Conservation (phyloP, 1,140 invertebrate species). For the Meloidogyne floridensis region DNA sequence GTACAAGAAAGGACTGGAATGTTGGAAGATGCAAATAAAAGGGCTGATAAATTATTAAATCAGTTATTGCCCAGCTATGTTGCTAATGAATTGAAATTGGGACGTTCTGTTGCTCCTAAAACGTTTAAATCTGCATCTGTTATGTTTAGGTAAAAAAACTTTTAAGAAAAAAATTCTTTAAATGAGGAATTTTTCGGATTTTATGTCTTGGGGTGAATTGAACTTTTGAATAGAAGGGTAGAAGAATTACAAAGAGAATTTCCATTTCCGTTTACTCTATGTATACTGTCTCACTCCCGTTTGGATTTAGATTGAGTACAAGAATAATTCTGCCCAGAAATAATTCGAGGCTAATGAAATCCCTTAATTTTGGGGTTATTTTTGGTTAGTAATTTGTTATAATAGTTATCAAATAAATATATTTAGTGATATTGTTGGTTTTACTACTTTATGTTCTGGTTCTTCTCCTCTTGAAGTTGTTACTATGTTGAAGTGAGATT, state of each 20-base stretch:
- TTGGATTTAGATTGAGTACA: no score
- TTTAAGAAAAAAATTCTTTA: background rate
- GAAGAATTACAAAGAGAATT: no score
- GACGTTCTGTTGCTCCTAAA: conserved; percentile 60
- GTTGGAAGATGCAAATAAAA: conserved; percentile 63
- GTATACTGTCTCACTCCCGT: no score
- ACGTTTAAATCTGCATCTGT: conserved; percentile 75
- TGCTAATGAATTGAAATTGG: conserved; percentile 63
- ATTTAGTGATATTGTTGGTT: conserved; percentile 82
- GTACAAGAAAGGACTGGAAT: conserved; percentile 85
- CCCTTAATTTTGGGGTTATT: no score
- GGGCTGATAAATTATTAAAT: conserved; percentile 62
- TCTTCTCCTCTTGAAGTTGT: conserved; percentile 67
- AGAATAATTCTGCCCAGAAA: no score
- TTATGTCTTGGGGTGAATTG: no score
- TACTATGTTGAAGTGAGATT: conserved; percentile 47
- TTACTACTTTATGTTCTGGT: conserved; percentile 72
- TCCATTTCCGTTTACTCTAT: no score
- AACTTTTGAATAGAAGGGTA: no score
- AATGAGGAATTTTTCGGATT: background rate
- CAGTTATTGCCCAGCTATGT: conserved; percentile 61
- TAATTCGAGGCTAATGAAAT: no score
- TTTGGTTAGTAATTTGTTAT: no score
- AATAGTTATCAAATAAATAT: no score
- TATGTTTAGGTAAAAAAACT: conserved; percentile 73